Evolutionary conservation across 37 sponge, comb jelly and placozoan species (phyloP), one percentile per base, ranked within the genome.

Genomic region (Oscarella lobularis): DNA sequence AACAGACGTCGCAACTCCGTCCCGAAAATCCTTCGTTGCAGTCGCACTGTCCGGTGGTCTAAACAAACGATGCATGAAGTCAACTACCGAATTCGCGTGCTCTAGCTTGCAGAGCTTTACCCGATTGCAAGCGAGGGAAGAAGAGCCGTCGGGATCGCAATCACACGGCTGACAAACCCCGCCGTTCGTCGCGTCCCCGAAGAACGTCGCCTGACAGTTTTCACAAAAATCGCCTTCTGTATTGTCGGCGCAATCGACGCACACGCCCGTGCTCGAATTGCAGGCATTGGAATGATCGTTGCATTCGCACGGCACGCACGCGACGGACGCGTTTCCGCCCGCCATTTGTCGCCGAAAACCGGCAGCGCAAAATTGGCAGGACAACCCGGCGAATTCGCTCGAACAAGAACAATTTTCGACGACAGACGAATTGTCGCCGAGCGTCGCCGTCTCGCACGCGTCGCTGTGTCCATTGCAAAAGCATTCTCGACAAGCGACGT

Each of bases 391-490:
- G 3, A 80, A 65, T 5, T 73, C 76, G 4, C 1, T 29, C 1
- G 83, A 79, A 76, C 92, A 91, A 30, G 38, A 36, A 75, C 92
- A 91, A 3, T 39, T 33, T 79, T 91, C 92, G 20, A 48, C 14
- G 14, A 48, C 9, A 9, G 20, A 9, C 9, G 9, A 48, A 48
- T 20, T 48, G 20, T 9, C 20, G 14, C 9, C 60, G 20, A 48
- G 20, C n/a, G n/a, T n/a, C n/a, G 65, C 85, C 0, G 80, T 37
- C n/a, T 37, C 32, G 75, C 92, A 91, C 5, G 5, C 48, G 6
- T 36, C 2, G 20, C 60, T 48, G 79, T 77, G 87, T 1, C 92
- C 92, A 54, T 87, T 87, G 20, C 9, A 48, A 20, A 48, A 48
- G 9, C 60, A 9, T 27, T 48, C 60, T 27, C 20, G 60, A 48